Percentiles rank a stretch among this genome's conserved stretches.
phyloP scores from a whole-genome alignment of 2,888 invertebrate species.

The Mamestra brassicae region DNA sequence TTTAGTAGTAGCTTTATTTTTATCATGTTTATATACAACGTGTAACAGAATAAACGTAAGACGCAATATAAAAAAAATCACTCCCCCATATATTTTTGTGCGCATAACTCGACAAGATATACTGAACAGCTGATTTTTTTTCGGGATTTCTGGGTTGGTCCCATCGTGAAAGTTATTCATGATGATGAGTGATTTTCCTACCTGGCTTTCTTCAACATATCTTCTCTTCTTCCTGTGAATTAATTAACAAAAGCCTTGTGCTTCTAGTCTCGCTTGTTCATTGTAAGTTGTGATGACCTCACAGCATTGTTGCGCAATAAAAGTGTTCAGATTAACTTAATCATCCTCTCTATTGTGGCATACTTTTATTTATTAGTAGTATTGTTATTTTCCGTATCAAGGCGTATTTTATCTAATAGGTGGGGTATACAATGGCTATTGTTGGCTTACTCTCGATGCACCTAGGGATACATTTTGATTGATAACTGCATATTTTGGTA shows the following conservation, averaged over 20 bases:
- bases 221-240: not conserved
- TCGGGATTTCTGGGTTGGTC: no score
- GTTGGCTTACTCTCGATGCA: constrained; percentile 5
- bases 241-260: not conserved
- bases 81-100: no score
- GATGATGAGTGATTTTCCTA: not conserved
- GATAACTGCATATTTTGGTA: not conserved
- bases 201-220: not conserved
- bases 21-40: no score
- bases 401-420: constrained; percentile 13
- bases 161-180: no score
- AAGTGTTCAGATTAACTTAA: constrained; percentile 31
- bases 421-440: constrained; percentile 28
- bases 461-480: constrained; percentile 24
- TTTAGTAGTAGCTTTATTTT: no score
- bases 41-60: no score
- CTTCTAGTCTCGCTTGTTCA: constrained; percentile 32
- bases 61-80: no score
- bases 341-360: constrained; percentile 22
- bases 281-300: constrained; percentile 33
- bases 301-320: constrained; percentile 29
- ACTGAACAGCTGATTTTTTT: no score
- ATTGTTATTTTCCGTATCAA: constrained; percentile 39
- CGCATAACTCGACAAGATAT: no score
- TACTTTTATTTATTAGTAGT: constrained; percentile 32